Evolutionary conservation across 2,113 vertebrate genomes (phyloP).

Genomic region (Peucedramus taeniatus): DNA sequence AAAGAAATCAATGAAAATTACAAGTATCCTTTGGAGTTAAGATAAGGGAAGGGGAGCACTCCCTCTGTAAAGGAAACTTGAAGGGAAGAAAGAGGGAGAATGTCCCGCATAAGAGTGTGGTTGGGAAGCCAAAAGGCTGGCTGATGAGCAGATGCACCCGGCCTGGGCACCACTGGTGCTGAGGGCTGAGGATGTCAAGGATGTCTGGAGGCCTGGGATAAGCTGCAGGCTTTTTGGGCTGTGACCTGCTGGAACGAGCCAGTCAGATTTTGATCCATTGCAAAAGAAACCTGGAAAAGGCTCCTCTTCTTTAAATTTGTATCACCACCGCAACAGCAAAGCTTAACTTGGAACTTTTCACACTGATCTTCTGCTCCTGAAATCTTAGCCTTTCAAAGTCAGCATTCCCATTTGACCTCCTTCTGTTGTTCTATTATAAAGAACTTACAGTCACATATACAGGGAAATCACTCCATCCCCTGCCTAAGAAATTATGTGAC

Average conservation of each 20-base stretch:
- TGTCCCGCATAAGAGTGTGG: accelerated
- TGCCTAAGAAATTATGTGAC: neutral
- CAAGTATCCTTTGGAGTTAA: neutral
- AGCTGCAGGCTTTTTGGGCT: neutral
- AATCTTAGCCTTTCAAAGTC: neutral
- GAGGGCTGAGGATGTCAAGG: neutral
- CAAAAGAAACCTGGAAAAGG: neutral
- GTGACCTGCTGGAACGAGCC: neutral
- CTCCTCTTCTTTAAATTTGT: neutral
- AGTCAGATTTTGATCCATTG: neutral
- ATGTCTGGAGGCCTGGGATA: neutral
- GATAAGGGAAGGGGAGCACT: neutral
- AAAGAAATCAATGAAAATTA: neutral
- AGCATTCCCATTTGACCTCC: neutral
- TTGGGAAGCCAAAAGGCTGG: neutral
- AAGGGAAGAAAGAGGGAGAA: neutral
- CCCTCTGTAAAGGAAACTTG: neutral
- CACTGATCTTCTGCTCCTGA: neutral
- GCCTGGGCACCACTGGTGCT: neutral
- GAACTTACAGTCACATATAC: neutral
- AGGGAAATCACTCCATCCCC: neutral
- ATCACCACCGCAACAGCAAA: neutral
- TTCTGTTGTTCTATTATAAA: neutral
- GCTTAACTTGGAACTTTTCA: neutral
- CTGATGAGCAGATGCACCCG: accelerated